phyloP scores from a whole-genome alignment of 2,888 invertebrate species.

The Amorpha juglandis region DNA sequence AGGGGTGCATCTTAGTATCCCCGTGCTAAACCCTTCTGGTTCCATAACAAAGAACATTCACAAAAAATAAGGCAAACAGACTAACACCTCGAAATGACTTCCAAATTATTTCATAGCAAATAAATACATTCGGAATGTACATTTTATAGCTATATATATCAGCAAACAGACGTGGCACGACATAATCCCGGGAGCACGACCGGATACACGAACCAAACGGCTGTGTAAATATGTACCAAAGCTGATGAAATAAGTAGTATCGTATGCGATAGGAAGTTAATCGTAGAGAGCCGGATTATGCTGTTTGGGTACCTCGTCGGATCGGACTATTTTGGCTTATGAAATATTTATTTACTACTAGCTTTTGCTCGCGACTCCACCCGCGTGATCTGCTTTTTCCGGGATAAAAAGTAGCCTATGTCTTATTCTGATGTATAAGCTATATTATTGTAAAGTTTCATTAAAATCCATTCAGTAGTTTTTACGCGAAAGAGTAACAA shows the following conservation, averaged over 20 bases:
- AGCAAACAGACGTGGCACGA: slow-evolving; percentile 25
- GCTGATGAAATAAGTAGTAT: slow-evolving; percentile 28
- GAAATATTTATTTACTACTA: background rate
- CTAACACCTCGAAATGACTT: background rate
- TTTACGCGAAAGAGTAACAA: too few species aligned
- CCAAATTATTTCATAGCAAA: background rate
- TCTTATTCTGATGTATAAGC: too few species aligned
- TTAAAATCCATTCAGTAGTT: too few species aligned
- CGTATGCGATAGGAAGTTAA: slow-evolving; percentile 26
- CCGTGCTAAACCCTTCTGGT: too few species aligned
- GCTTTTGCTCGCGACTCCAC: too few species aligned
- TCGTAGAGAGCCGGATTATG: slow-evolving; percentile 1
- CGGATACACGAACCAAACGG: slow-evolving; percentile 31
- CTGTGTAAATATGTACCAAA: slow-evolving; percentile 28
- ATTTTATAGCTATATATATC: slow-evolving; percentile 4
- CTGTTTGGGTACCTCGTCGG: background rate
- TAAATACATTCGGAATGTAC: slow-evolving; percentile 5
- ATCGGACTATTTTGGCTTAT: slow-evolving; percentile 1
- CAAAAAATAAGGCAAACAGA: too few species aligned
- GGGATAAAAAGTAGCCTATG: background rate
- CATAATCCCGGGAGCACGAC: slow-evolving; percentile 31
- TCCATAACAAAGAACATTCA: background rate
- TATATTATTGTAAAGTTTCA: too few species aligned
- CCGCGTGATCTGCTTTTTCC: too few species aligned
- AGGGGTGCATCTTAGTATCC: too few species aligned